Base-by-base conservation (phyloP, 2,797 vertebrate species). In the Chromobotia macracanthus region DNA sequence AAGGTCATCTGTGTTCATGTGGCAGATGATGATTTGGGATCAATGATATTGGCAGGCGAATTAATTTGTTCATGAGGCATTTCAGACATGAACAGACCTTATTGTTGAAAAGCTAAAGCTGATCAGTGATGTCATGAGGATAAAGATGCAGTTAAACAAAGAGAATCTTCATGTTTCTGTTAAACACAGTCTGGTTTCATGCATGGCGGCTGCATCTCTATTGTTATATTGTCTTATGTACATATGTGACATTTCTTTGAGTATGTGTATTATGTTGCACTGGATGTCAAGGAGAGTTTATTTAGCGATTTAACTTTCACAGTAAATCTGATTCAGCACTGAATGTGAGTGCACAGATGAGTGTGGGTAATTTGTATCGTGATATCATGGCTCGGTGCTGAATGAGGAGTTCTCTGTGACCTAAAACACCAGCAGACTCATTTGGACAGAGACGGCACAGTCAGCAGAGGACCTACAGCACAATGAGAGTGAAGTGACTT, bases 401-500 rank as follows among this genome's bases (percentile, higher is more conserved):
- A 46, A 58, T n/a, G 18, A 64, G 60, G 13, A 15, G 4, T 38
- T 68, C 44, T 70, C 1, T 21, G 8, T 53, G 60, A 9, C 3
- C 19, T n/a, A 50, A 79, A 44, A 79, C 60, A 72, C 16, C 41
- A 38, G 16, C 15, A 11, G 16, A 23, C 31, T 63, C 48, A 44
- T 53, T 15, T 28, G 16, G 19, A 72, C 2, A 1, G 3, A 63
- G 31, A 64, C 61, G n/a, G n/a, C n/a, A n/a, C n/a, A 68, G 41
- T 65, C 60, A 75, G 67, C 50, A 63, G 66, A 44, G 12, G 21
- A 68, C 25, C 21, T 35, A n/a, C 64, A 44, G 50, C 46, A 35
- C 48, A 31, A 51, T 46, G 53, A 67, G n/a, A 53, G 19, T 46
- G 35, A 66, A 55, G 28, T 63, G 67, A 63, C 21, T 25, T 21